phyloP scores from a whole-genome alignment of 1,140 invertebrate genomes.

The Samia ricini region DNA sequence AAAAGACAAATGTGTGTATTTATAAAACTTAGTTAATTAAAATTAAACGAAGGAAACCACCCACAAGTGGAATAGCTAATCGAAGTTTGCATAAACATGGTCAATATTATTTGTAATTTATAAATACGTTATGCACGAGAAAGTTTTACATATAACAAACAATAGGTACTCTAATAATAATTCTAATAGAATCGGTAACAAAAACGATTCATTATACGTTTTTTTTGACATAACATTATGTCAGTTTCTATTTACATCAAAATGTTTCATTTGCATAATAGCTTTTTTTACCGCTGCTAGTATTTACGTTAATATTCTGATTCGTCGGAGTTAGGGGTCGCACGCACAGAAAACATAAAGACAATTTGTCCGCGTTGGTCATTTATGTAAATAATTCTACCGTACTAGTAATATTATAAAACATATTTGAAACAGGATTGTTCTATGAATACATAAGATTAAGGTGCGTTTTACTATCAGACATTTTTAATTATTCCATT shows the following conservation, averaged over 20 bases:
- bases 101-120: background rate
- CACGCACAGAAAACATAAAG: slow-evolving; percentile 75
- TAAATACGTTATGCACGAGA: background rate
- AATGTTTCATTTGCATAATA: slow-evolving; percentile 77
- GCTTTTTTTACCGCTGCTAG: slow-evolving; percentile 73
- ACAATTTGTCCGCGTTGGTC: slow-evolving; percentile 70
- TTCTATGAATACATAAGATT: slow-evolving; percentile 38
- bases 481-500: slow-evolving; percentile 8
- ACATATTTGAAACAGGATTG: slow-evolving; percentile 63
- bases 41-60: background rate
- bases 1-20: too few relatives aligned
- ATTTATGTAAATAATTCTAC: slow-evolving; percentile 76
- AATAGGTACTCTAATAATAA: slow-evolving; percentile 7
- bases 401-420: slow-evolving; percentile 67
- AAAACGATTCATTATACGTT: slow-evolving; percentile 68
- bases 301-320: slow-evolving; percentile 76
- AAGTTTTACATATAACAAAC: background rate
- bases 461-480: slow-evolving; percentile 44
- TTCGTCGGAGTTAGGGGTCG: slow-evolving; percentile 61
- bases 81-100: background rate
- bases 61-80: background rate
- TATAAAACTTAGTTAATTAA: too few relatives aligned
- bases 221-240: slow-evolving; percentile 60
- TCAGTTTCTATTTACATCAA: slow-evolving; percentile 72
- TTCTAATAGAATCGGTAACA: slow-evolving; percentile 21